Conservation (phyloP, 2,113 vertebrate genomes). For the Athene noctua region DNA sequence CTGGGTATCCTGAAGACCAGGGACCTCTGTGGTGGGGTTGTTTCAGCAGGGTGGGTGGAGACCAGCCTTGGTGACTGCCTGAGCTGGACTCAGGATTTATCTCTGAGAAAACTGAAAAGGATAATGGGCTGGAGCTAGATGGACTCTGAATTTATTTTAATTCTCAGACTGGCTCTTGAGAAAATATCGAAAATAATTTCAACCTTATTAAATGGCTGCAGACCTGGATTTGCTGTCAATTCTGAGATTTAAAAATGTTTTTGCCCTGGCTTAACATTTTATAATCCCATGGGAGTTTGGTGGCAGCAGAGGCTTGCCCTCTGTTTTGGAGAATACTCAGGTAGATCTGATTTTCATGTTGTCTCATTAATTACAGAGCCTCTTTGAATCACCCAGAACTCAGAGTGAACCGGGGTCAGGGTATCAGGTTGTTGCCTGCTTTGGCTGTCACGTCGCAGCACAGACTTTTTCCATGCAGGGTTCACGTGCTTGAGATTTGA, state of each 20-base stretch:
- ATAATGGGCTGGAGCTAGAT: background rate
- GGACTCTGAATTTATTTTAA: background rate
- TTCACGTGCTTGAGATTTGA: background rate
- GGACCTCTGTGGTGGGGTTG: too few species aligned
- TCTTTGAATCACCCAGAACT: constrained; percentile 42
- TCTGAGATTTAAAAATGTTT: background rate
- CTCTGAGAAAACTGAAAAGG: background rate
- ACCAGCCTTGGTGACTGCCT: background rate
- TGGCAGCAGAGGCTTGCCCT: background rate
- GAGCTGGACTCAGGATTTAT: background rate
- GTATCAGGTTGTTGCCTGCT: background rate
- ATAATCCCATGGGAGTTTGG: background rate
- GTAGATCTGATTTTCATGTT: constrained; percentile 6
- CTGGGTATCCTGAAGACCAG: background rate
- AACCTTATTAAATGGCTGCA: background rate
- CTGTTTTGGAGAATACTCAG: background rate
- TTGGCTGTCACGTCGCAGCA: background rate
- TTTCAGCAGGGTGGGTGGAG: background rate
- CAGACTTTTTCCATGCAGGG: background rate
- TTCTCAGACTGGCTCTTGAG: background rate
- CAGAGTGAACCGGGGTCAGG: background rate
- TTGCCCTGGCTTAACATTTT: background rate
- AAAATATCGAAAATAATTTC: background rate
- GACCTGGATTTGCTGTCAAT: background rate
- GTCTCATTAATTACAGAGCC: constrained; percentile 20